Conservation (phyloP, 2,888 invertebrate species). For the Pteria penguin region DNA sequence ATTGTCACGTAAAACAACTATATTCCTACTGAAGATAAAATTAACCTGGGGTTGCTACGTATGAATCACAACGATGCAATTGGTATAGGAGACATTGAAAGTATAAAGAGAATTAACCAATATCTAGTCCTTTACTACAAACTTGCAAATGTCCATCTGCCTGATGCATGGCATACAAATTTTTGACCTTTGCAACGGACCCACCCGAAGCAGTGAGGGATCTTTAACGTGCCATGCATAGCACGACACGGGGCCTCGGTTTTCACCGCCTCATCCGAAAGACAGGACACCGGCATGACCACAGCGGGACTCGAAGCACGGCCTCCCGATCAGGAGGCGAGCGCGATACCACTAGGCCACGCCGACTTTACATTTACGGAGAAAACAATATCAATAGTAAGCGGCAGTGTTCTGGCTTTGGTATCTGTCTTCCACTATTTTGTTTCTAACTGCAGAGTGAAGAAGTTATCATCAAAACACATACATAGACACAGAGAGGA, state of each 20-base stretch:
- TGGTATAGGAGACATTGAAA: conserved; percentile 39
- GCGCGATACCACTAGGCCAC: too few species aligned
- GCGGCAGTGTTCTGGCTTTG: conserved; percentile 16
- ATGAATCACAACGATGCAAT: conserved; percentile 44
- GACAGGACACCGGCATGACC: too few species aligned
- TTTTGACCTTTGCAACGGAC: too few species aligned
- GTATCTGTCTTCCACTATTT: not conserved
- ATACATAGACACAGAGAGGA: conserved; percentile 22
- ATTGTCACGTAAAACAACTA: not conserved
- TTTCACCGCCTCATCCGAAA: too few species aligned
- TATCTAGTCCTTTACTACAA: conserved; percentile 33
- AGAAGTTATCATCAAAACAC: conserved; percentile 15
- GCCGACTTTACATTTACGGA: conserved; percentile 41
- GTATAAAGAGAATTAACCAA: conserved; percentile 35
- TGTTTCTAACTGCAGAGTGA: conserved; percentile 3
- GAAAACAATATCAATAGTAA: conserved; percentile 38
- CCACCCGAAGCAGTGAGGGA: too few species aligned
- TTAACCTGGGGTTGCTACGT: conserved; percentile 27
- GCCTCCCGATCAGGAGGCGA: too few species aligned
- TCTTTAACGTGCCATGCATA: too few species aligned
- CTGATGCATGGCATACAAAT: too few species aligned
- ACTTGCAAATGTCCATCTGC: too few species aligned
- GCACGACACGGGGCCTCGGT: too few species aligned
- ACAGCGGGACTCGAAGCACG: too few species aligned
- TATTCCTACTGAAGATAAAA: not conserved